Percentiles rank a stretch among this genome's conserved stretches.
These are phyloP conservation scores for Diabrotica virgifera DNA, from an alignment of 1,140 invertebrate species.

Conservation along the genomic window DNA sequence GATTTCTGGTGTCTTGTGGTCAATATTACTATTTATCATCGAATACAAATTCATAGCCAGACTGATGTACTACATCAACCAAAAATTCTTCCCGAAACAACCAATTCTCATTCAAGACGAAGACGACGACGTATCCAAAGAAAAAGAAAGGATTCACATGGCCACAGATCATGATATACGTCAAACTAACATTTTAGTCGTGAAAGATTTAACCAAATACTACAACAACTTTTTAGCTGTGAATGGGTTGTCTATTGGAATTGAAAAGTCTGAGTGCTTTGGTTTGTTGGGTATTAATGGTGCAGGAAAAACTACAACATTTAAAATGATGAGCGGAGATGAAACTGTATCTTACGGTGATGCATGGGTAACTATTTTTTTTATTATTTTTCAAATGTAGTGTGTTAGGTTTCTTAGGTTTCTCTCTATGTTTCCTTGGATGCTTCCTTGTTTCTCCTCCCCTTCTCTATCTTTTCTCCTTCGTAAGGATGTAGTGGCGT, in stretches of 20 bases:
- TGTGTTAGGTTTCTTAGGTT: no score
- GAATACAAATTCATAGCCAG: conserved; percentile 53
- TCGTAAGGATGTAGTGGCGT: no score
- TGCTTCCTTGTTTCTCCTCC: no score
- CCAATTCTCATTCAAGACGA: conserved; percentile 26
- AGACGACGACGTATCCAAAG: conserved; percentile 52
- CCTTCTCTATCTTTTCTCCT: no score
- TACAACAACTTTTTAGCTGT: conserved; percentile 70
- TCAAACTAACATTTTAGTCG: conserved; percentile 47
- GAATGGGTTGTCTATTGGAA: conserved; percentile 65
- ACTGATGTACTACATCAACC: conserved; percentile 38
- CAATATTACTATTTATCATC: conserved; percentile 47
- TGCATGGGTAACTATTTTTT: conserved; percentile 30
- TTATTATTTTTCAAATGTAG: no score
- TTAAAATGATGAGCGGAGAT: conserved; percentile 90
- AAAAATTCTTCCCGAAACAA: conserved; percentile 24
- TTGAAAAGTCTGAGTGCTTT: conserved; percentile 74
- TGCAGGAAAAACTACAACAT: conserved; percentile 75
- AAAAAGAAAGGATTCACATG: conserved; percentile 44
- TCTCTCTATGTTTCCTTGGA: no score
- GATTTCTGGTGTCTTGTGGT: conserved; percentile 44
- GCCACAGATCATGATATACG: conserved; percentile 31
- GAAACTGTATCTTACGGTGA: conserved; percentile 51
- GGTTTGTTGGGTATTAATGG: conserved; percentile 87
- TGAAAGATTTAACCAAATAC: conserved; percentile 63